Conservation (phyloP, 2,888 invertebrate species). For the Aphrophora alni region DNA sequence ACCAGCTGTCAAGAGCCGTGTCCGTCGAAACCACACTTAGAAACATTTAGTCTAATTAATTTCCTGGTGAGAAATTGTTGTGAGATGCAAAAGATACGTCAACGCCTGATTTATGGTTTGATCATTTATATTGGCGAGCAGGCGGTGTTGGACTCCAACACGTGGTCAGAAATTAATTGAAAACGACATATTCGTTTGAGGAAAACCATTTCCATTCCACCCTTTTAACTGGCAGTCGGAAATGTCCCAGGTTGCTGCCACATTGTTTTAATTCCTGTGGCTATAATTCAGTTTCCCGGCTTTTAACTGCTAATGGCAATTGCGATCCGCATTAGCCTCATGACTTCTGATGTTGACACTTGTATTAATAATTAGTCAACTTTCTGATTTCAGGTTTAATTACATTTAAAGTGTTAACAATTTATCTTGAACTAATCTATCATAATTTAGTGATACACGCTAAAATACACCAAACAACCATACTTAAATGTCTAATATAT, state of each 20-base stretch:
- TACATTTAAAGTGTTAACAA: too few relatives aligned
- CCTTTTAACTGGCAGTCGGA: not conserved
- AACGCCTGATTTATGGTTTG: not conserved
- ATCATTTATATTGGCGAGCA: conserved; percentile 6
- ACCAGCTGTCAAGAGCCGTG: not conserved
- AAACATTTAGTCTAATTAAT: conserved; percentile 5
- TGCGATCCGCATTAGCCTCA: not conserved
- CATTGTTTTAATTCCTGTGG: not conserved
- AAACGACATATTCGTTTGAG: conserved; percentile 9
- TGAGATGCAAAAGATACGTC: conserved; percentile 6
- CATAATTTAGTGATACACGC: too few relatives aligned
- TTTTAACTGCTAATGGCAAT: not conserved
- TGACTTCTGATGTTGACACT: not conserved
- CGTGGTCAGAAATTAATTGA: conserved; percentile 6
- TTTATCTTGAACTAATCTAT: too few relatives aligned
- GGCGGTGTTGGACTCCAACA: not conserved
- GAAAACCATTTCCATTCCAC: conserved; percentile 1
- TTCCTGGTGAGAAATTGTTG: conserved; percentile 2
- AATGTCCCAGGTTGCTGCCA: not conserved
- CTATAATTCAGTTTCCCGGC: not conserved
- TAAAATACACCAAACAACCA: too few relatives aligned
- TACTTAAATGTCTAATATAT: too few relatives aligned
- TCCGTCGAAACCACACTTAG: conserved; percentile 1
- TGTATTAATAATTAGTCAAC: not conserved
- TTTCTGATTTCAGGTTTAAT: not conserved